Conservation (phyloP, 2,888 invertebrate species). For the Lepidochitona cinerea region DNA sequence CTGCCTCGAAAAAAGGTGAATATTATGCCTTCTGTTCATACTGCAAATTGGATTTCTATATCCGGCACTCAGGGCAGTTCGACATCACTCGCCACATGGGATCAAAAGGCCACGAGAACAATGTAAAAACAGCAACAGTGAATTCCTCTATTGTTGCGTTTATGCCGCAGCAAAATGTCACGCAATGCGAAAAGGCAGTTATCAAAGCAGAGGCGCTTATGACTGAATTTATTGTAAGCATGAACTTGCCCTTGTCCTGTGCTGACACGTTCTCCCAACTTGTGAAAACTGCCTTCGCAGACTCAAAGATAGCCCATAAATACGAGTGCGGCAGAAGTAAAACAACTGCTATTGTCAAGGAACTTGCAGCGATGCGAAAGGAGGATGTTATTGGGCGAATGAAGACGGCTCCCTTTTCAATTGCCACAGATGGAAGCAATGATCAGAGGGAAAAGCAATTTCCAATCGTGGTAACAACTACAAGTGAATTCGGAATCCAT, state of each 20-base stretch:
- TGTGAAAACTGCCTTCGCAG: neutral
- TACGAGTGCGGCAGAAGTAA: conserved; percentile 4
- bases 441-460: conserved; percentile 11
- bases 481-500: neutral
- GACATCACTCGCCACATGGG: neutral
- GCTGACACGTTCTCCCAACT: neutral
- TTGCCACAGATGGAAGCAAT: conserved; percentile 16
- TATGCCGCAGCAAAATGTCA: neutral
- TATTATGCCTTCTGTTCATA: neutral
- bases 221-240: neutral
- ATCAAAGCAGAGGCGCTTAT: neutral
- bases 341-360: neutral
- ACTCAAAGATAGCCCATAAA: neutral
- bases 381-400: neutral
- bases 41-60: neutral
- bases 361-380: neutral
- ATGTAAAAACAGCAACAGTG: neutral
- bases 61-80: neutral
- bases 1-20: no score
- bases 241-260: neutral
- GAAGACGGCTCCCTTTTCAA: neutral
- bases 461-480: conserved; percentile 14
- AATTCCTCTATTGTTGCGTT: neutral
- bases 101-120: neutral
- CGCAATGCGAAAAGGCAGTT: neutral